Percentiles rank a stretch among this genome's conserved stretches.
These are phyloP conservation scores for Epinotia ramella DNA, from an alignment of 2,888 invertebrate genomes.

Conservation along the genomic window DNA sequence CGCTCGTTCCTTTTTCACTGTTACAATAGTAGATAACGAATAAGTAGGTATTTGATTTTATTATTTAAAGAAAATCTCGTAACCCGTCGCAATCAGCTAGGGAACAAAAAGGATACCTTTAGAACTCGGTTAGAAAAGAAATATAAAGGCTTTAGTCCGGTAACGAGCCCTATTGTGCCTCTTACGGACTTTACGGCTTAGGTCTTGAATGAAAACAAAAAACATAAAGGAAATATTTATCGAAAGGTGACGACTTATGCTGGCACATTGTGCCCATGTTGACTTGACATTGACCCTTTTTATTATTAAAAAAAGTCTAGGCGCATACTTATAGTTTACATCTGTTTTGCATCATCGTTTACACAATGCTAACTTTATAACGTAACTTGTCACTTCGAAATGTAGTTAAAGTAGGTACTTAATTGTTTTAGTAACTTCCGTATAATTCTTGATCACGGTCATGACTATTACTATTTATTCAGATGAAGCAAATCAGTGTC, in stretches of 20 bases:
- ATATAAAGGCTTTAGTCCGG: conserved; percentile 41
- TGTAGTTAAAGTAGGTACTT: no score
- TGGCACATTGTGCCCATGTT: background rate
- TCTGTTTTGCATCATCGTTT: no score
- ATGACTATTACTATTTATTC: no score
- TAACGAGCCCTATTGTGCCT: conserved; percentile 66
- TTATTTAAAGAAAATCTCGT: background rate
- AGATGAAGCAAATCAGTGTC: no score
- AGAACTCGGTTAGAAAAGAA: conserved; percentile 12
- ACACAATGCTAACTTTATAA: no score
- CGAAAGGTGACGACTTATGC: conserved; percentile 14
- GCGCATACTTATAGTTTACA: no score
- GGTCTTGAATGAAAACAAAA: conserved; percentile 10
- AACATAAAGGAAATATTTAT: conserved; percentile 18
- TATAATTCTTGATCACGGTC: no score
- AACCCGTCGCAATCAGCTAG: conserved; percentile 14
- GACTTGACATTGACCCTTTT: background rate
- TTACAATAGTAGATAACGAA: no score
- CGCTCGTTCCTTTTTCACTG: no score
- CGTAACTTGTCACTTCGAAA: no score
- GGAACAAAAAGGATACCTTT: conserved; percentile 8
- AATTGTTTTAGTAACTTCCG: no score
- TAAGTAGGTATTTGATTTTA: no score
- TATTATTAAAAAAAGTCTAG: background rate
- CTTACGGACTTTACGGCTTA: conserved; percentile 10